Evolutionary conservation across 2,888 invertebrate species (phyloP).

Genomic region (Rugalucina vietnamica): DNA sequence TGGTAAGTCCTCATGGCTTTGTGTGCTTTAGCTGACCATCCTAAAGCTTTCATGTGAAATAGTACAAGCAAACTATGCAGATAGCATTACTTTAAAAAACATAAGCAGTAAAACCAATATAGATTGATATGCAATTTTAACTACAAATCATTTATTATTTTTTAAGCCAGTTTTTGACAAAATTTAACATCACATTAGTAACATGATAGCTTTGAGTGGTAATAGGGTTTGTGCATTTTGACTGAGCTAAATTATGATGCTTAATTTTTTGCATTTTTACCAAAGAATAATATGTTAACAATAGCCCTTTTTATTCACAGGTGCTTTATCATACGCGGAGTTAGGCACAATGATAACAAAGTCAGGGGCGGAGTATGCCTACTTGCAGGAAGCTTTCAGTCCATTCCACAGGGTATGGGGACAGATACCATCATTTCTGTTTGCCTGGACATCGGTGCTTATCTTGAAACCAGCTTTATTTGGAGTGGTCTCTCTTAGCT

Average conservation of each 20-base stretch:
- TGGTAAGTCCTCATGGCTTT: neutral
- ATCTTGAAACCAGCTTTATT: constrained; percentile 83
- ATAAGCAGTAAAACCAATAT: neutral
- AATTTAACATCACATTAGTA: neutral
- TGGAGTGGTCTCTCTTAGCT: constrained; percentile 85
- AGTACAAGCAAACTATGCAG: neutral
- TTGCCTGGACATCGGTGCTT: constrained; percentile 86
- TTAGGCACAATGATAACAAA: constrained; percentile 91
- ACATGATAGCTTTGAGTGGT: constrained; percentile 12
- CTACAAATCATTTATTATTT: too few relatives aligned
- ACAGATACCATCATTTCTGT: constrained; percentile 86
- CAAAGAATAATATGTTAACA: neutral
- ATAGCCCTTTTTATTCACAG: constrained; percentile 83
- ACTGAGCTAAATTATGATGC: neutral
- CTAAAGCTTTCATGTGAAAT: neutral
- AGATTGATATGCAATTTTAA: too few relatives aligned
- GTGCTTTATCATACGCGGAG: constrained; percentile 92
- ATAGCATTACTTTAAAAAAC: too few relatives aligned
- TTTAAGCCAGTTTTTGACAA: neutral
- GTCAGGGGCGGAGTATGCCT: constrained; percentile 93
- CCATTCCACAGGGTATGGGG: constrained; percentile 69
- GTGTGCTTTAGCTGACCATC: constrained; percentile 4
- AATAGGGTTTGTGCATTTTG: neutral
- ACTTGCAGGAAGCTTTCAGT: constrained; percentile 82
- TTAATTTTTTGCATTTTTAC: neutral